These are phyloP conservation scores for Bos indicus DNA, from an alignment of 2,113 vertebrate genomes.

Conservation along the genomic window DNA sequence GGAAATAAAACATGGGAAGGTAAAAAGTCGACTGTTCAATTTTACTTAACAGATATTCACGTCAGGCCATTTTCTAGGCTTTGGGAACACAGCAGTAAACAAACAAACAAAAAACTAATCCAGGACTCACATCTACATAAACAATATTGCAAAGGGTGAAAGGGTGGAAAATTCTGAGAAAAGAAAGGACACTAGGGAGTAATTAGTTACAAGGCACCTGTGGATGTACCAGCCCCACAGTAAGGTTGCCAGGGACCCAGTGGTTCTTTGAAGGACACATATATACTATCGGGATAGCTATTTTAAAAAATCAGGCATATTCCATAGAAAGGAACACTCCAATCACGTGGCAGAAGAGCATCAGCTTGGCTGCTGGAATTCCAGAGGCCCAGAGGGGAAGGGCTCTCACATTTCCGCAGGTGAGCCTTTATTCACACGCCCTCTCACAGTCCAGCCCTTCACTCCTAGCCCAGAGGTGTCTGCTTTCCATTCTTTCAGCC, in stretches of 20 bases:
- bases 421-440: not conserved
- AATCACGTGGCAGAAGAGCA: not conserved
- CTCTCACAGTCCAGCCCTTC: rapidly evolving
- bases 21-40: not conserved
- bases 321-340: not conserved
- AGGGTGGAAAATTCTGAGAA: not conserved
- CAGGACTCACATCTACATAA: not conserved
- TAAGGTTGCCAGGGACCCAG: not conserved
- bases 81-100: not conserved
- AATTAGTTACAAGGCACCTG: not conserved
- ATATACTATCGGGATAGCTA: not conserved
- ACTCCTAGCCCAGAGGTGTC: no score
- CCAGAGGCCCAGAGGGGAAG: no score
- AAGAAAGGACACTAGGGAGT: no score
- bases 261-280: not conserved
- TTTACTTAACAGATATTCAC: not conserved
- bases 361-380: not conserved
- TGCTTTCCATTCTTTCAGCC: not conserved
- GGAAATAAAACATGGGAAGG: not conserved
- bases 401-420: rapidly evolving
- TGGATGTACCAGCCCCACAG: not conserved
- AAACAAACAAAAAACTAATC: not conserved
- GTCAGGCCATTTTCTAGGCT: not conserved
- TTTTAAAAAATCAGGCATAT: not conserved
- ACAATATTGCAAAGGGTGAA: not conserved